Evolutionary conservation across 2,797 vertebrate species (phyloP), one percentile per base, ranked within the genome.

Genomic region (Euthynnus affinis): DNA sequence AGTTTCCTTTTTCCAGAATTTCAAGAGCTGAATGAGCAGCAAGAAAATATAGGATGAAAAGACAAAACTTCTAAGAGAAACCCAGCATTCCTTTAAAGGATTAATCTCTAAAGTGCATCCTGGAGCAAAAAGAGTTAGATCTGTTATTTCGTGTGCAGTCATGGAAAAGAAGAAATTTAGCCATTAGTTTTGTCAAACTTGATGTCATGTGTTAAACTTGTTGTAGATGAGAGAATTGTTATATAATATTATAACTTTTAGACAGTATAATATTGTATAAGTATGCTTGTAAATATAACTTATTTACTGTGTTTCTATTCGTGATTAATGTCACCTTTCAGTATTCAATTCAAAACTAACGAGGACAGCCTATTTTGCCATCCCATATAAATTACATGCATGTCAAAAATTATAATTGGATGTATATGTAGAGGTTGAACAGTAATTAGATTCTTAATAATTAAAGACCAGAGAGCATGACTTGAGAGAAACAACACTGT

Each of bases 61-160:
- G 20, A 61, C 1, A 2, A 63, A 57, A 46, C 18, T 10, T 12
- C 4, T 3, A 15, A 25, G 13, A 46, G 42, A 5, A 71, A 78
- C 3, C 14, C 14, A 63, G 57, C 37, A 42, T 14, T 46, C 58
- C 10, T 64, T 67, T 14, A 27, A 60, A 63, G 40, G 0, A 67
- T 67, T 13, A 18, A 42, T 37, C 4, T 60, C 17, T 56, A 44
- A 74, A 22, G 17, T 61, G 37, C 8, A 13, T 55, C 32, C 49
- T 29, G 42, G 13, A 58, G 40, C 12, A 25, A 80, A 81, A 71
- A 60, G 34, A 55, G 9, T 77, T 69, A 23, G 29, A 71, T 2
- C 10, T 57, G 12, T 37, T 78, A 57, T 58, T 72, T 64, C 44
- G 58, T 60, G 37, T 42, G 58, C 34, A 70, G 48, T 23, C 44